Conservation (phyloP, 1,140 invertebrate genomes). For the Holcopasites calliopsidis region DNA sequence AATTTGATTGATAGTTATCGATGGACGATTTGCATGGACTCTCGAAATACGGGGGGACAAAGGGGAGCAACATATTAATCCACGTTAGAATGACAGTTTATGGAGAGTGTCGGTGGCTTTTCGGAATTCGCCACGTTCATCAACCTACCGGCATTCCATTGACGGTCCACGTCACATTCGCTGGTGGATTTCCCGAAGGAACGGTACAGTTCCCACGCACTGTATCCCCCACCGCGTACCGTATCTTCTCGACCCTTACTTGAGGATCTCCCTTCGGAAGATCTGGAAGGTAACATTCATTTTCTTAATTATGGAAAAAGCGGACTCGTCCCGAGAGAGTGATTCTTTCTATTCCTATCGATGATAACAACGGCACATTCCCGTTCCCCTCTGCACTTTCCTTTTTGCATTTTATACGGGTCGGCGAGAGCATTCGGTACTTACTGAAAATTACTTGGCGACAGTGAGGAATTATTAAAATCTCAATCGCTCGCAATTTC, state of each 20-base stretch:
- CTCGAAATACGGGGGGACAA: neutral
- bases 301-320: neutral
- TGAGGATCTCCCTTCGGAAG: conserved; percentile 84
- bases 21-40: neutral
- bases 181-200: conserved; percentile 86
- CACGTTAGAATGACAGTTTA: conserved; percentile 7
- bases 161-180: conserved; percentile 90
- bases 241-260: conserved; percentile 85
- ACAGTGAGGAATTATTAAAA: no score
- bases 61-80: conserved; percentile 34
- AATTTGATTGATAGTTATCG: neutral
- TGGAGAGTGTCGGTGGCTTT: neutral
- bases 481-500: no score
- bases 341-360: neutral
- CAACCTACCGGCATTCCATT: conserved; percentile 86
- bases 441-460: no score
- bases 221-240: conserved; percentile 87
- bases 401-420: no score
- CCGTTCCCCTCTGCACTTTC: no score
- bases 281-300: conserved; percentile 81
- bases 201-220: conserved; percentile 88
- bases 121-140: conserved; percentile 38
- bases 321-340: neutral
- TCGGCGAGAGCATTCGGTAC: no score
- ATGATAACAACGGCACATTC: no score